Percentiles rank a stretch among this genome's conserved stretches.
These are phyloP conservation scores for Delichon dasypus DNA, from an alignment of 2,797 vertebrate species.

Conservation along the genomic window DNA sequence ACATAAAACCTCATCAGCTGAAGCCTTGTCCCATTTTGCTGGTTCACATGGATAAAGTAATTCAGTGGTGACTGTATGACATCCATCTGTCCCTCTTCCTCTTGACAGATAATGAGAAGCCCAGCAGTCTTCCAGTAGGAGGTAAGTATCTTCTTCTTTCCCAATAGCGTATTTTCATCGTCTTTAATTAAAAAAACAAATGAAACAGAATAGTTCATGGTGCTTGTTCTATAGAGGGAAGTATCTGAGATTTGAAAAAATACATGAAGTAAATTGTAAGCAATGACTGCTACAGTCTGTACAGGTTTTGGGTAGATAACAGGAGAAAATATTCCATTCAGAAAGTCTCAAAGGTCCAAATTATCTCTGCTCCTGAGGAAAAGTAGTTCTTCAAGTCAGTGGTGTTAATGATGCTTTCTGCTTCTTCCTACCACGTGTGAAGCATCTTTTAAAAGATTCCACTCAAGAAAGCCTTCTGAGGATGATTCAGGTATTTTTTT, in stretches of 20 bases:
- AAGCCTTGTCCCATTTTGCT: background rate
- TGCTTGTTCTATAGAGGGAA: background rate
- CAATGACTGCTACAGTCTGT: background rate
- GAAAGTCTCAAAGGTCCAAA: background rate
- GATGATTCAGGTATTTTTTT: background rate
- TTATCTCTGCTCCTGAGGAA: background rate
- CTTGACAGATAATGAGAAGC: slow-evolving; percentile 57
- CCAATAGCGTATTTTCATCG: background rate
- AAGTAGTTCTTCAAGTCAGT: background rate
- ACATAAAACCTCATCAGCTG: background rate
- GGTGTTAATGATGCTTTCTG: background rate
- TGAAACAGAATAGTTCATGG: accelerated
- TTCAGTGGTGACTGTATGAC: background rate
- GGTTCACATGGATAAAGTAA: background rate
- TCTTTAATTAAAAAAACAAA: background rate
- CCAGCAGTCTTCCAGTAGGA: background rate
- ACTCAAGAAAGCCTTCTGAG: background rate
- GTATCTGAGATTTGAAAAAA: background rate
- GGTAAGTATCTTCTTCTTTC: slow-evolving; percentile 3
- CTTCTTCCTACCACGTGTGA: background rate
- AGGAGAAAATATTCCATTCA: background rate
- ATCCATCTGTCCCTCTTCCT: background rate
- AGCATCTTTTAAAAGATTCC: background rate
- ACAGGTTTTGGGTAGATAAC: background rate
- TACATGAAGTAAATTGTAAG: background rate